phyloP scores from a whole-genome alignment of 30 jellyfish, hydroid and myxozoan species.

The Phacellophora camtschatica region DNA sequence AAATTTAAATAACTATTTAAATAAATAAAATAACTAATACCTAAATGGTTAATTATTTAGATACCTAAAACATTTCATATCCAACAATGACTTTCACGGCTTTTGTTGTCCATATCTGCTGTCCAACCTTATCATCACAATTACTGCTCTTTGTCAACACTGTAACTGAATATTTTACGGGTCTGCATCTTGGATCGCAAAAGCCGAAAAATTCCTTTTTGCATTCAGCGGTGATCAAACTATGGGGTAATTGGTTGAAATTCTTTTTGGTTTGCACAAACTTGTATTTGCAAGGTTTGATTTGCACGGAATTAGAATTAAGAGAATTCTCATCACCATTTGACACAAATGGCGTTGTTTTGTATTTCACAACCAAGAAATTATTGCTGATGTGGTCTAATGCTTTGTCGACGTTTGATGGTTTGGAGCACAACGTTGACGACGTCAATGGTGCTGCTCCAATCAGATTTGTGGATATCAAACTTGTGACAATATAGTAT shows the following conservation, averaged over 20 bases:
- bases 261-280: conserved; percentile 50
- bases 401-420: conserved; percentile 18
- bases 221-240: conserved; percentile 44
- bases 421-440: conserved; percentile 18
- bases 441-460: too few species aligned
- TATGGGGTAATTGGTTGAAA: conserved; percentile 28
- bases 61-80: not conserved
- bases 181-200: conserved; percentile 56
- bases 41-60: too few species aligned
- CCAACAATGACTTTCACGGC: conserved; percentile 13
- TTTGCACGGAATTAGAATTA: not conserved
- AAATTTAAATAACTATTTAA: too few species aligned
- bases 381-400: not conserved
- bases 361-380: not conserved
- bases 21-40: too few species aligned
- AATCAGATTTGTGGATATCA: not conserved
- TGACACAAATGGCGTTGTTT: not conserved
- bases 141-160: not conserved
- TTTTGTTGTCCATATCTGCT: conserved; percentile 17
- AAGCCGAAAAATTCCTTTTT: not conserved
- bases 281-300: conserved; percentile 8
- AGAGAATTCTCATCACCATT: not conserved
- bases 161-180: not conserved
- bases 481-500: too few species aligned
- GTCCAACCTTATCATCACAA: conserved; percentile 20